These are phyloP conservation scores for Pogona vitticeps DNA, from an alignment of 2,113 vertebrate genomes.

Conservation along the genomic window DNA sequence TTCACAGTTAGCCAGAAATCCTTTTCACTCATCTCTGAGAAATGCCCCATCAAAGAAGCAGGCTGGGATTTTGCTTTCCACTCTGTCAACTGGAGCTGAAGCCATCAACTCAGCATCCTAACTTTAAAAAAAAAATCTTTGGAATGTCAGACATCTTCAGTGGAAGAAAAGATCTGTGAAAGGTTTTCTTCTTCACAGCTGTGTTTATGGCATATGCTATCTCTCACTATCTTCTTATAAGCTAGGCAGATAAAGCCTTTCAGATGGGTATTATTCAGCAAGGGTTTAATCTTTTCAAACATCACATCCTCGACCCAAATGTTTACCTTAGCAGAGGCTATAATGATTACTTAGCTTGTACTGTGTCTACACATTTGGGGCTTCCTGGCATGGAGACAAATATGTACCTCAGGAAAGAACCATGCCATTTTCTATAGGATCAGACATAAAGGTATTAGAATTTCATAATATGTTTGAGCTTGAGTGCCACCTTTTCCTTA, in stretches of 20 bases:
- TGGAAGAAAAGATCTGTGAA: conserved; percentile 56
- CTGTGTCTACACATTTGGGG: conserved; percentile 50
- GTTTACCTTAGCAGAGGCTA: conserved; percentile 61
- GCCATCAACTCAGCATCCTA: conserved; percentile 17
- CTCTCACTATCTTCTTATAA: conserved; percentile 66
- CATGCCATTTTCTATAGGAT: conserved; percentile 46
- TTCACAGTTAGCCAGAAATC: conserved; percentile 42
- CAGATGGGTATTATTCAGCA: conserved; percentile 65
- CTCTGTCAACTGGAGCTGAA: conserved; percentile 34
- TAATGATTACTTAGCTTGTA: conserved; percentile 66
- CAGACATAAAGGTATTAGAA: background rate
- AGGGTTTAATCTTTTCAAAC: conserved; percentile 70
- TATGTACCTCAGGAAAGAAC: conserved; percentile 55
- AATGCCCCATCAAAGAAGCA: conserved; percentile 43
- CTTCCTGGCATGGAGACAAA: conserved; percentile 58
- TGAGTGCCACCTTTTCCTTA: conserved; percentile 31
- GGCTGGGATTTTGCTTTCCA: conserved; percentile 23
- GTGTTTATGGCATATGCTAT: conserved; percentile 68
- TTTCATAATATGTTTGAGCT: conserved; percentile 36
- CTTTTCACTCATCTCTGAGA: conserved; percentile 55
- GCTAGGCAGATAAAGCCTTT: conserved; percentile 65
- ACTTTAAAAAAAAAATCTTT: conserved; percentile 23
- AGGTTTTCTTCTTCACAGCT: conserved; percentile 64
- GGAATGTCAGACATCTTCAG: conserved; percentile 60
- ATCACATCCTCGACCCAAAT: conserved; percentile 67